phyloP scores from a whole-genome alignment of 1,140 invertebrate species.

The Chionoecetes opilio region DNA sequence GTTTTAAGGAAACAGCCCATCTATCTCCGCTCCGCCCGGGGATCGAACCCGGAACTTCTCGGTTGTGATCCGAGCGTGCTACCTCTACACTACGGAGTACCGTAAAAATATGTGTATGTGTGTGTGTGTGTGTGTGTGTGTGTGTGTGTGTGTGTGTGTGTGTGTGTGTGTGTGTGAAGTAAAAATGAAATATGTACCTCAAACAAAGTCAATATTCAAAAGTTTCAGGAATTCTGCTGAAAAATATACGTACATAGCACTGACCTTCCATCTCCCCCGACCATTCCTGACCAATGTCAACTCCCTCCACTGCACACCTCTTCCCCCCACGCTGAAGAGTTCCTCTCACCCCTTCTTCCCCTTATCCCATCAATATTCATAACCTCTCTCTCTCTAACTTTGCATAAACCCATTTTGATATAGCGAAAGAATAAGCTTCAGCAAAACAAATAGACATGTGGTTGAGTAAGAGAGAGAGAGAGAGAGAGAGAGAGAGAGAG shows the following conservation, averaged over 20 bases:
- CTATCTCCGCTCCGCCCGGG: too few relatives aligned
- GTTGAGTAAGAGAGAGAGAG: not conserved
- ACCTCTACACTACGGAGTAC: too few relatives aligned
- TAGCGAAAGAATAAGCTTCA: not conserved
- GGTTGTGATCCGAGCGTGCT: too few relatives aligned
- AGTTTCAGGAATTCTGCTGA: not conserved
- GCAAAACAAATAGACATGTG: not conserved
- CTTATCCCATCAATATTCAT: too few relatives aligned
- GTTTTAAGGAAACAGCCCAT: too few relatives aligned
- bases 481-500: slow-evolving; percentile 17
- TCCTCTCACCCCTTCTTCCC: not conserved
- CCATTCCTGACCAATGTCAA: too few relatives aligned
- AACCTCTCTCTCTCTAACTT: not conserved
- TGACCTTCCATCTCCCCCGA: too few relatives aligned
- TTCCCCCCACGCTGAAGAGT: not conserved
- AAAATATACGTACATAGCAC: not conserved
- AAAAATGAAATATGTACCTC: not conserved
- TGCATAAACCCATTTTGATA: not conserved
- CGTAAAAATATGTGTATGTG: not conserved
- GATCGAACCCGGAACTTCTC: too few relatives aligned
- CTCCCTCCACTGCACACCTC: not conserved
- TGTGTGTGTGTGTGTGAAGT: not conserved
- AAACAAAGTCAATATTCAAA: not conserved
- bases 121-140: slow-evolving; percentile 27
- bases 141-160: slow-evolving; percentile 24